phyloP scores from a whole-genome alignment of 2,888 invertebrate genomes.

The Melanchra persicariae region DNA sequence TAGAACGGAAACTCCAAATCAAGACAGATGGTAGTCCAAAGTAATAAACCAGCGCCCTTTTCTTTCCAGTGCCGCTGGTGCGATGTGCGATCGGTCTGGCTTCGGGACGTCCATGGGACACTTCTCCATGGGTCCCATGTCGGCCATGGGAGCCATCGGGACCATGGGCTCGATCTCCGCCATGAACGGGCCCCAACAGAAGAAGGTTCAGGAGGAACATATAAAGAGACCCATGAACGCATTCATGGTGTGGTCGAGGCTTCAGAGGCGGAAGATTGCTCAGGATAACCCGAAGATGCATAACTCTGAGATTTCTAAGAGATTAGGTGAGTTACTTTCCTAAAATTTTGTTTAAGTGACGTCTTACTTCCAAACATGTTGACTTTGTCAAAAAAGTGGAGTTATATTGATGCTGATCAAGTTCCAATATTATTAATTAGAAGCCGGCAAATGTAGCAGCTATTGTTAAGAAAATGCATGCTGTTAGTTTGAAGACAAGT shows the following conservation, averaged over 20 bases:
- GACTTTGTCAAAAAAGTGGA: not conserved
- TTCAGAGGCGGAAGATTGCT: slow-evolving; percentile 98
- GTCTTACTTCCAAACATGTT: no score
- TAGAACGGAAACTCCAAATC: not conserved
- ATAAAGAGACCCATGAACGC: slow-evolving; percentile 99
- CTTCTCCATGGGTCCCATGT: slow-evolving; percentile 89
- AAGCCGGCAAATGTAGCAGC: no score
- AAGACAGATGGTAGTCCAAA: not conserved
- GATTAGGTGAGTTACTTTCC: slow-evolving; percentile 93
- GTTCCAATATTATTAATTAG: no score
- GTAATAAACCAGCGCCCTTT: slow-evolving; percentile 15
- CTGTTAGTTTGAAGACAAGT: no score
- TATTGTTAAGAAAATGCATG: no score
- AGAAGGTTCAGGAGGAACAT: slow-evolving; percentile 94
- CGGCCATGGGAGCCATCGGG: slow-evolving; percentile 90
- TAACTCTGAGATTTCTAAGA: slow-evolving; percentile 98
- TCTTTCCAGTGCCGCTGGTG: slow-evolving; percentile 92
- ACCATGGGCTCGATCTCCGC: slow-evolving; percentile 90
- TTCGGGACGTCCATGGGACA: slow-evolving; percentile 92
- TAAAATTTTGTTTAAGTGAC: no score
- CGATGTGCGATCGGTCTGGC: slow-evolving; percentile 93
- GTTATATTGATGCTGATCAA: not conserved
- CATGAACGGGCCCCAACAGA: slow-evolving; percentile 90
- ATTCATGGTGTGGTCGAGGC: slow-evolving; percentile 99
- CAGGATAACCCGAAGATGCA: slow-evolving; percentile 99